These are phyloP conservation scores for Neria commutata DNA, from an alignment of 2,888 invertebrate species.

Conservation along the genomic window DNA sequence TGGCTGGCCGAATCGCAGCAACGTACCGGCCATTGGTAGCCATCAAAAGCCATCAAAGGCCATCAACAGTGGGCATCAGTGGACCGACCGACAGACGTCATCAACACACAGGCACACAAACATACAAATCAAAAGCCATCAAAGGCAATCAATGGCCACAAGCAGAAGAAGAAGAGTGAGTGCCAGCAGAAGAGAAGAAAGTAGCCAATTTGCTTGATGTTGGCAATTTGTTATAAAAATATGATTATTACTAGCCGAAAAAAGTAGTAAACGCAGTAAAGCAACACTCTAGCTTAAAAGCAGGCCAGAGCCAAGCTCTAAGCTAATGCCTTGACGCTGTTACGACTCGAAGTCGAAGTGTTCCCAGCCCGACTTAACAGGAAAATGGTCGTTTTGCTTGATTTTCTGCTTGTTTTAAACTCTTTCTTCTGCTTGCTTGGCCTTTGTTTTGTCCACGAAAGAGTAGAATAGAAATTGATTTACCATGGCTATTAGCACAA, in stretches of 20 bases:
- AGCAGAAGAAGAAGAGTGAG: too few species aligned
- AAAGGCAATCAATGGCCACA: background rate
- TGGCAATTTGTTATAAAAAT: constrained; percentile 18
- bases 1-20: too few species aligned
- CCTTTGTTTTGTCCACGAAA: background rate
- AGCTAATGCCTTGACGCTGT: too few species aligned
- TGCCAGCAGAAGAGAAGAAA: too few species aligned
- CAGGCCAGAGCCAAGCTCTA: too few species aligned
- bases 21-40: too few species aligned
- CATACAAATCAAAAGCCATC: background rate
- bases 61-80: too few species aligned
- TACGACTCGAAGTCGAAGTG: too few species aligned
- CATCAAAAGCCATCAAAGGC: background rate
- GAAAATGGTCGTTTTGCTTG: background rate
- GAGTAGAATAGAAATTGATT: background rate
- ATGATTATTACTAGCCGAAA: background rate
- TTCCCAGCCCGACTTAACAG: too few species aligned
- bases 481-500: background rate
- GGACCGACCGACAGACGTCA: too few species aligned
- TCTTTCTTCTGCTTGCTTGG: background rate
- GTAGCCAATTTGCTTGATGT: constrained; percentile 30
- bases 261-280: background rate
- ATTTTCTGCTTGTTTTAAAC: too few species aligned
- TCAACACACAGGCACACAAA: background rate
- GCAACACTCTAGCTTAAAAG: too few species aligned